Conservation (phyloP, 2,888 invertebrate genomes). For the Noctua fimbriata region DNA sequence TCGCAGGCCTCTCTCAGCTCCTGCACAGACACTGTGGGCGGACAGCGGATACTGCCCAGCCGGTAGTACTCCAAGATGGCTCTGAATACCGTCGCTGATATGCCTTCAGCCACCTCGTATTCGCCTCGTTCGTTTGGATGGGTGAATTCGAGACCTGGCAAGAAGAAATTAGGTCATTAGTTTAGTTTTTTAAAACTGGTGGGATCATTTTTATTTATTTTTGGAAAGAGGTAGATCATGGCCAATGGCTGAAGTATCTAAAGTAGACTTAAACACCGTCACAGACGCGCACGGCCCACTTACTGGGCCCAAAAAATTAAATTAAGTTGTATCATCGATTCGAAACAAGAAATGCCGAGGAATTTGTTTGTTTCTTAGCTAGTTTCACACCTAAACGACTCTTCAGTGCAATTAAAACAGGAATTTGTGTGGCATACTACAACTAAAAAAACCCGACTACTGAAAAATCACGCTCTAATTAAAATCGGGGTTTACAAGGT, state of each 20-base stretch:
- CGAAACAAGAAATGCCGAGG: too few species aligned
- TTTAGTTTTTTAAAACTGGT: not conserved
- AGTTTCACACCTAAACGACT: too few species aligned
- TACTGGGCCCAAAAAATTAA: too few species aligned
- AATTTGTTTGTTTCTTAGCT: too few species aligned
- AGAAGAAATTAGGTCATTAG: not conserved
- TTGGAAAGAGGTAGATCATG: not conserved
- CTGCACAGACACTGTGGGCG: slow-evolving; percentile 98
- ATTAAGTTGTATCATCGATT: too few species aligned
- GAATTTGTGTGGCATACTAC: too few species aligned
- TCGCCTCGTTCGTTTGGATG: slow-evolving; percentile 99
- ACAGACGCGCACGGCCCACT: not conserved
- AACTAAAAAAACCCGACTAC: too few species aligned
- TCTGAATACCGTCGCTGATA: slow-evolving; percentile 98
- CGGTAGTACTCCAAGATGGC: slow-evolving; percentile 98
- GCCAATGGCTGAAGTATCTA: not conserved
- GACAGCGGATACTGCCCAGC: slow-evolving; percentile 97
- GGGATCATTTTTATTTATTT: not conserved
- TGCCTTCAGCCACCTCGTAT: slow-evolving; percentile 99
- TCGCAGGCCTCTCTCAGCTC: slow-evolving; percentile 99
- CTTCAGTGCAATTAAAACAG: too few species aligned
- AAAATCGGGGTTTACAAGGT: too few species aligned
- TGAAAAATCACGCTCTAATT: too few species aligned
- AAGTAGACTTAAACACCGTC: not conserved
- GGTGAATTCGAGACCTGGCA: slow-evolving; percentile 94